A percentile compares a stretch with the other conserved stretches of the same genome.
Conservation (phyloP, 2,888 invertebrate species). For the Lepidonotus clava region DNA sequence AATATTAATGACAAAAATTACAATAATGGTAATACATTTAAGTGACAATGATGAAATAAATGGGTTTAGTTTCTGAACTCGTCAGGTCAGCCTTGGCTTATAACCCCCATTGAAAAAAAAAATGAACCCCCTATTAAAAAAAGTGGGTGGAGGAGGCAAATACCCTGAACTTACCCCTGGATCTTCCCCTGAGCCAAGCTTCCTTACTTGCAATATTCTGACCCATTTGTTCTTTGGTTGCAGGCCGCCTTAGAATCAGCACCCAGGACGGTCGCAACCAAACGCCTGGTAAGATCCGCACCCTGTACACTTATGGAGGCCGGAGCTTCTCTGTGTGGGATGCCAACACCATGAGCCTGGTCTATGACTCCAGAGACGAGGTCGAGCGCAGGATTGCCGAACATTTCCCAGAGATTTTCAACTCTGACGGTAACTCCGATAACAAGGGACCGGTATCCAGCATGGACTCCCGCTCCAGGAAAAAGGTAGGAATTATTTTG, state of each 20-base stretch:
- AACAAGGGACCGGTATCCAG: neutral
- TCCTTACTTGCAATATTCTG: no score
- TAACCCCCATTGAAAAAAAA: no score
- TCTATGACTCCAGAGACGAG: constrained; percentile 45
- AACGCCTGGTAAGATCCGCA: neutral
- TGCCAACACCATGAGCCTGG: neutral
- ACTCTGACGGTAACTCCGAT: constrained; percentile 23
- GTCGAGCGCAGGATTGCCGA: constrained; percentile 28
- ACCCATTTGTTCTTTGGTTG: no score
- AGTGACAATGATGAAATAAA: no score
- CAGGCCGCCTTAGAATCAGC: constrained; percentile 28
- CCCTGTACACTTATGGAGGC: constrained; percentile 21
- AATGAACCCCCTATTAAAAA: no score
- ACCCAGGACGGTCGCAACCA: constrained; percentile 5
- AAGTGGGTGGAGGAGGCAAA: no score
- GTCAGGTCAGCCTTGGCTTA: no score
- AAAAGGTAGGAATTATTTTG: constrained; percentile 55
- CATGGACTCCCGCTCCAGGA: constrained; percentile 58
- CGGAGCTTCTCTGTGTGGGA: constrained; percentile 47
- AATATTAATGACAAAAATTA: no score
- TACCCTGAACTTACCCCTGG: no score
- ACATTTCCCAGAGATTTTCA: constrained; percentile 60
- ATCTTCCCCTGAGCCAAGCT: no score
- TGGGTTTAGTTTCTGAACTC: no score
- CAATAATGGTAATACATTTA: no score